Base-by-base conservation (phyloP, 2,888 invertebrate species). In the Sinohyriopsis cumingii region DNA sequence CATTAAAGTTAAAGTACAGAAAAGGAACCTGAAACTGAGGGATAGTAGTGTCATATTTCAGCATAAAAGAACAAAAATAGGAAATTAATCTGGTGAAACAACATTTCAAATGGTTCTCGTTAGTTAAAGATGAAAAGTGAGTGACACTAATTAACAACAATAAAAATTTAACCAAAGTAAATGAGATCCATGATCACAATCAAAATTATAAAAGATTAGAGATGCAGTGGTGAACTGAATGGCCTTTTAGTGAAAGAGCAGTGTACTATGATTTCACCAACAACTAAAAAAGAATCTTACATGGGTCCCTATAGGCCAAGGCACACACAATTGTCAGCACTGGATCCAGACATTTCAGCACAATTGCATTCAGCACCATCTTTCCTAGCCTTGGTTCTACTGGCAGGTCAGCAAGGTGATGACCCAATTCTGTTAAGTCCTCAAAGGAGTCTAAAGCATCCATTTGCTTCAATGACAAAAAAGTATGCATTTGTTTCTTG, bases 301-400 rank as follows among this genome's bases (percentile, higher is more conserved):
- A 92, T 33, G 91, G 91, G 84, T 92, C 94, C 91, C 93, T 93
- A 87, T 94, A 93, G 0, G 96, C 94, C 79, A 98, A 92, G 77
- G 94, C 93, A 86, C 97, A 95, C 0, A 96, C 96, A 59, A 99
- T 94, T 2, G 97, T 97, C 68, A 97, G 91, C 54, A 99, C 92
- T 1, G 98, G 98, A 89, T 97, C 96, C 55, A 98, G 91, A 89
- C 99, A 99, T 89, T 96, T 95, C 79, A 98, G 93, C 5, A 97
- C 94, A 59, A 96, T 93, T 1, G 96, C 94, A 88, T 96, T 96
- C 0, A 99, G 91, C 72, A 99, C 90, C 93, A 96, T 95, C 90
- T 98, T 97, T 6, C 96, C 97, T 62, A 97, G 91, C 81, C 95
- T 94, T 0, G 98, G 98, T 83, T 98, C 97, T 1, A 99, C 92